A percentile compares a stretch with the other conserved stretches of the same genome.
Conservation (phyloP, 2,888 invertebrate genomes). For the Micoletzkya japonica region DNA sequence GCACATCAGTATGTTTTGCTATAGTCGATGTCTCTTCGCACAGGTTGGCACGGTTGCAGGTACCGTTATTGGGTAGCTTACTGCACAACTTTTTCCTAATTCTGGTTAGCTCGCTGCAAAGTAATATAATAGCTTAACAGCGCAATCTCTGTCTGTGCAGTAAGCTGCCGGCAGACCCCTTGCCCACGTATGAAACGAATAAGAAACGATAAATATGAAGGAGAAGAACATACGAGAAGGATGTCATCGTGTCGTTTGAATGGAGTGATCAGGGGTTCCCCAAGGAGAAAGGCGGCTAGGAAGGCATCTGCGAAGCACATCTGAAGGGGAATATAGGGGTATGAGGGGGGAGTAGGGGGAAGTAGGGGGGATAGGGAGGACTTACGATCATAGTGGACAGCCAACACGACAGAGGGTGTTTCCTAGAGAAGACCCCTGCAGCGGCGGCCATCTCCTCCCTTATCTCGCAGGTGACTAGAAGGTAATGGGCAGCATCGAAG, state of each 20-base stretch:
- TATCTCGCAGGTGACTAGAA: conserved; percentile 65
- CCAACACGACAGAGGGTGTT: conserved; percentile 97
- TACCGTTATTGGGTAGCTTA: too few species aligned
- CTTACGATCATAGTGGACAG: conserved; percentile 89
- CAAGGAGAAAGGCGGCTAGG: conserved; percentile 89
- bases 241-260: conserved; percentile 93
- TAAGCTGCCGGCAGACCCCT: too few species aligned
- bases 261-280: conserved; percentile 91
- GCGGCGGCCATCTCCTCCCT: conserved; percentile 70
- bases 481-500: conserved; percentile 96
- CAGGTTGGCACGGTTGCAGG: too few species aligned
- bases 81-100: too few species aligned
- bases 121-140: too few species aligned
- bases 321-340: conserved; percentile 87
- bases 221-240: conserved; percentile 72
- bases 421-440: conserved; percentile 87
- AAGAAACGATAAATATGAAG: neutral
- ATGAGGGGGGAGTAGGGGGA: neutral
- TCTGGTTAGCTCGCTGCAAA: too few species aligned
- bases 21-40: too few species aligned
- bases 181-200: too few species aligned
- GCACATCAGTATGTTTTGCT: too few species aligned
- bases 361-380: neutral
- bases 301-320: conserved; percentile 92
- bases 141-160: too few species aligned